Evolutionary conservation across 2,888 invertebrate genomes (phyloP), one percentile per base, ranked within the genome.

Genomic region (Hirtodrosophila cameraria): DNA sequence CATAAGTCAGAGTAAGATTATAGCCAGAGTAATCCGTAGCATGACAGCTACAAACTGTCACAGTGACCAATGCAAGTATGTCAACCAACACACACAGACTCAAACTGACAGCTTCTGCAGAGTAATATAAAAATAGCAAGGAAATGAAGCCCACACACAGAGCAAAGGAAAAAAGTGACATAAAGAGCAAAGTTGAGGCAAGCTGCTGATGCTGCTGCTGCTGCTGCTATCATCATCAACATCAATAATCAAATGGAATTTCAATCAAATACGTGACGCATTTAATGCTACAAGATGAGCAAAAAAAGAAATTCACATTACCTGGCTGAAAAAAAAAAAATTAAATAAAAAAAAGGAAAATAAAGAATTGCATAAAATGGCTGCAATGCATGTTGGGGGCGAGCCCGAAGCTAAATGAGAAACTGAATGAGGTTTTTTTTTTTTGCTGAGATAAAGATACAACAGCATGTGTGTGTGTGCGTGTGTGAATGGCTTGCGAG

Each of bases 241-340:
- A 42, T 62, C 68, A 59, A 77, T 77, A 81, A 81, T 65, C 75
- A 69, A 75, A 78, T 72, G 62, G 72, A 62, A 75, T 75, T 78
- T 68, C 81, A 81, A 77, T 77, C 77, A 77, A 75, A 52, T 81
- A 77, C 77, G 77, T 77, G 81, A 81, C 64, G 52, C 36, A 46
- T 55, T 46, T 27, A 20, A 20, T 15, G 41, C 12, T 28, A 49
- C 60, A 41, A 25, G 28, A 16, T 27, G 18, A 23, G 15, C 13
- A 5, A 15, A 18, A 58, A 18, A 52, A 30, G 13, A n/a, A n/a
- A n/a, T n/a, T n/a, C n/a, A n/a, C n/a, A n/a, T 55, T 41, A 46
- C 41, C 59, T 57, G 41, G 12, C 27, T 20, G 27, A 4, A 13
- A 16, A 4, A 13, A 16, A 42, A 11, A 49, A n/a, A 50, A 52